Evolutionary conservation across 2,113 vertebrate genomes (phyloP).

Genomic region (Antennarius striatus): DNA sequence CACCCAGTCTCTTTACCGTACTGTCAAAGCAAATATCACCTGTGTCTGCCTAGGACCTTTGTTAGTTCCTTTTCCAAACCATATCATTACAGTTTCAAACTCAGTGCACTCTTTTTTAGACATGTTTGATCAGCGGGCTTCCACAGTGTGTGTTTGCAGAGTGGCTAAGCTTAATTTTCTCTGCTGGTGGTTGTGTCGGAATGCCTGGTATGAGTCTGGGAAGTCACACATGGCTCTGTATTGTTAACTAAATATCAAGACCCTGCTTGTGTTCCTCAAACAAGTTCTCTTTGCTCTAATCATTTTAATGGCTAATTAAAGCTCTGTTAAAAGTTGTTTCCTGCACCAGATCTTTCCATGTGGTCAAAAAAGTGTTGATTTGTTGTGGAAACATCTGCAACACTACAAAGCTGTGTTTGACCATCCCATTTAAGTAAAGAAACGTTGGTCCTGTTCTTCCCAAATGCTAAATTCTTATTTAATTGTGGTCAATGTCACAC

Average conservation of each 20-base stretch:
- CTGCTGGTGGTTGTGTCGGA: slow-evolving; percentile 57
- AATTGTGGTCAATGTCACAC: too few relatives aligned
- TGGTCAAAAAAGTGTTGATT: background rate
- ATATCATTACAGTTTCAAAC: slow-evolving; percentile 21
- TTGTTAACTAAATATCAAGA: slow-evolving; percentile 27
- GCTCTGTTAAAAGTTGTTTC: background rate
- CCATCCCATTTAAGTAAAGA: too few relatives aligned
- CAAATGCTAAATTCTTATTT: too few relatives aligned
- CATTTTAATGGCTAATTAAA: slow-evolving; percentile 10
- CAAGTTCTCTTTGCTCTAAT: slow-evolving; percentile 7
- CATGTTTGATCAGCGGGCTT: slow-evolving; percentile 50
- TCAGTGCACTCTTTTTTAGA: slow-evolving; percentile 42
- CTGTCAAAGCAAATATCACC: too few relatives aligned
- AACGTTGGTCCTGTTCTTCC: too few relatives aligned
- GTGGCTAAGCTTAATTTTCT: slow-evolving; percentile 66
- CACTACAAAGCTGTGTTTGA: too few relatives aligned
- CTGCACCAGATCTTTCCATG: background rate
- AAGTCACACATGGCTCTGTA: slow-evolving; percentile 28
- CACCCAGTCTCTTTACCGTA: too few relatives aligned
- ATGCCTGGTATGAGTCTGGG: slow-evolving; percentile 51
- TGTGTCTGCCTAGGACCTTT: slow-evolving; percentile 5
- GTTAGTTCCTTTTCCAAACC: slow-evolving; percentile 20
- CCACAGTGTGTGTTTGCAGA: slow-evolving; percentile 24
- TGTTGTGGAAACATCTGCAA: background rate
- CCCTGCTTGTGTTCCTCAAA: slow-evolving; percentile 12